Percentiles rank a stretch among this genome's conserved stretches.
Evolutionary conservation across 2,797 vertebrate species (phyloP).

Genomic region (Limnodromus scolopaceus): DNA sequence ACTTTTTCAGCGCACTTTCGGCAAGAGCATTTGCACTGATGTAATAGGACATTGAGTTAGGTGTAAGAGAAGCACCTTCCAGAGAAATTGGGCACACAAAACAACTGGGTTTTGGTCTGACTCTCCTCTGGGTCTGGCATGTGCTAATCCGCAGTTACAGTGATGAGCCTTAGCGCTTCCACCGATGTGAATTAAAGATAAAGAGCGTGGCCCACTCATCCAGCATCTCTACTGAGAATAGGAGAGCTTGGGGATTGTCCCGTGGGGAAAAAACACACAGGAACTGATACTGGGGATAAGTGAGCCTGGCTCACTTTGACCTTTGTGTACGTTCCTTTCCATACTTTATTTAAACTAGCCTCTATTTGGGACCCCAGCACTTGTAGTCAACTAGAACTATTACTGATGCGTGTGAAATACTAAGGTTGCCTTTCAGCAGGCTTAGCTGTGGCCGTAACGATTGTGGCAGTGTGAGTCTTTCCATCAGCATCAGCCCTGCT

Average conservation of each 20-base stretch:
- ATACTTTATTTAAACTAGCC: not conserved
- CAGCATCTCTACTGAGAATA: not conserved
- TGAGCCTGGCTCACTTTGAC: not conserved
- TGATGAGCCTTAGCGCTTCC: not conserved
- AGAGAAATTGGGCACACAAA: not conserved
- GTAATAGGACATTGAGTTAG: not conserved
- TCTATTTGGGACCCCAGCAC: not conserved
- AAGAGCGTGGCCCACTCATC: not conserved
- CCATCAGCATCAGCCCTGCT: not conserved
- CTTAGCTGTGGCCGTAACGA: not conserved
- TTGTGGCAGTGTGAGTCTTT: not conserved
- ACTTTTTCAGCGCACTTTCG: not conserved
- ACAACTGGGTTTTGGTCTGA: not conserved
- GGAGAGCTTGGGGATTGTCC: not conserved
- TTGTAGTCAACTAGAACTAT: not conserved
- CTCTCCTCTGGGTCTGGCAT: not conserved
- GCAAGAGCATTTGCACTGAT: not conserved
- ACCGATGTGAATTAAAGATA: not conserved
- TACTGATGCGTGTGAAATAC: not conserved
- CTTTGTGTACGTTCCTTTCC: not conserved
- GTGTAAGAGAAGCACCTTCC: not conserved
- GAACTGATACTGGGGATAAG: not conserved
- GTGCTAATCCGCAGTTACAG: rapidly evolving
- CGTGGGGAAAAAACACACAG: not conserved
- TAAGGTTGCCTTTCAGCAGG: not conserved